Conservation (phyloP, 2,797 vertebrate species). For the Chlorospingus flavigularis region DNA sequence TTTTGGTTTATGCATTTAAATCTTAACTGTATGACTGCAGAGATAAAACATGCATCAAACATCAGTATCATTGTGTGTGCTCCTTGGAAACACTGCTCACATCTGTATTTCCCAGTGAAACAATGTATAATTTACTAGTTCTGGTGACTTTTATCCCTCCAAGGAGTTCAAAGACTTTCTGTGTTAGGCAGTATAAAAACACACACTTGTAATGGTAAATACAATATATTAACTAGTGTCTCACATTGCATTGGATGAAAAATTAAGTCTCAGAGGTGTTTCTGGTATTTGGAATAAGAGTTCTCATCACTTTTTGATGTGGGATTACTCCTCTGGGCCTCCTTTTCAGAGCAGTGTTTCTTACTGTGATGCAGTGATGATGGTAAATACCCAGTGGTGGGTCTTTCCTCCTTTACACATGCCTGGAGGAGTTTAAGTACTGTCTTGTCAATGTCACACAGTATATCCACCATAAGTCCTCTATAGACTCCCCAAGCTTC, state of each 20-base stretch:
- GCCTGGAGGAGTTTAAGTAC: not conserved
- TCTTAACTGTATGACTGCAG: not conserved
- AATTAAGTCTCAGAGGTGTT: constrained; percentile 12
- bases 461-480: not conserved
- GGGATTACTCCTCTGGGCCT: constrained; percentile 24
- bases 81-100: not conserved
- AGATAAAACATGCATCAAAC: not conserved
- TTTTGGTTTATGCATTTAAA: not conserved
- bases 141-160: not conserved
- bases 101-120: not conserved
- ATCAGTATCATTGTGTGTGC: not conserved
- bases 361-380: not conserved
- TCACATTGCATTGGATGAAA: not conserved
- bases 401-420: not conserved
- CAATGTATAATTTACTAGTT: not conserved
- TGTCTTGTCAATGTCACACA: not conserved
- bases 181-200: not conserved
- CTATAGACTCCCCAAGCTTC: not conserved
- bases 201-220: not conserved
- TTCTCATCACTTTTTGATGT: constrained; percentile 21
- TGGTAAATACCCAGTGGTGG: not conserved
- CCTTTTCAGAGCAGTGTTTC: not conserved
- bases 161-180: constrained; percentile 13
- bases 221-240: not conserved
- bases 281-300: constrained; percentile 26